Conservation (phyloP, 2,888 invertebrate species). For the Melinaea marsaeus region DNA sequence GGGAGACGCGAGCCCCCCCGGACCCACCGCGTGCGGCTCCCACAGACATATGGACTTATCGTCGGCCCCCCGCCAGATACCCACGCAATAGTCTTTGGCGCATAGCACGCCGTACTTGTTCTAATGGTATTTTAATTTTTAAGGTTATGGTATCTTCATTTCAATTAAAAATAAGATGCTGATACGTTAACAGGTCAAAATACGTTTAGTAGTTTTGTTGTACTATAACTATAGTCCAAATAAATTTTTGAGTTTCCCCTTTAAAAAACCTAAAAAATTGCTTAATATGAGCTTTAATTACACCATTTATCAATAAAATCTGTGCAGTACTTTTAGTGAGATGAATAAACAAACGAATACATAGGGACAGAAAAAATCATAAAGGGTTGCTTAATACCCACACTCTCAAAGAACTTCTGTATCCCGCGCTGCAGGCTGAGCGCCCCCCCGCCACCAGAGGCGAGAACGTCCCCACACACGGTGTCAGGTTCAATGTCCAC, state of each 20-base stretch:
- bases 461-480: constrained; percentile 56
- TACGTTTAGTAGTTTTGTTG: too few relatives aligned
- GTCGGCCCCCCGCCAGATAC: constrained; percentile 50
- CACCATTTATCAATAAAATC: too few relatives aligned
- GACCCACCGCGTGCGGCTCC: constrained; percentile 65
- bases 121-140: constrained; percentile 35
- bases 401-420: constrained; percentile 54
- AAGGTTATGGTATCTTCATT: too few relatives aligned
- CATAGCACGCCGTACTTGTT: constrained; percentile 59
- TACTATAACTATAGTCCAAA: too few relatives aligned
- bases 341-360: too few relatives aligned
- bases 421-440: constrained; percentile 51
- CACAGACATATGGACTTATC: constrained; percentile 49
- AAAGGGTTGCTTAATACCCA: constrained; percentile 33
- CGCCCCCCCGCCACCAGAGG: constrained; percentile 51
- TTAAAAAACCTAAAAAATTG: too few relatives aligned
- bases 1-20: constrained; percentile 47
- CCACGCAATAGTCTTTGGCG: constrained; percentile 63
- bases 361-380: not conserved
- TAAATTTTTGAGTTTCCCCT: too few relatives aligned
- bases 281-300: too few relatives aligned
- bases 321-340: too few relatives aligned
- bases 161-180: too few relatives aligned
- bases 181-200: too few relatives aligned
- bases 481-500: constrained; percentile 47